These are phyloP conservation scores for Lampris incognitus DNA, from an alignment of 2,113 vertebrate genomes.

Conservation along the genomic window DNA sequence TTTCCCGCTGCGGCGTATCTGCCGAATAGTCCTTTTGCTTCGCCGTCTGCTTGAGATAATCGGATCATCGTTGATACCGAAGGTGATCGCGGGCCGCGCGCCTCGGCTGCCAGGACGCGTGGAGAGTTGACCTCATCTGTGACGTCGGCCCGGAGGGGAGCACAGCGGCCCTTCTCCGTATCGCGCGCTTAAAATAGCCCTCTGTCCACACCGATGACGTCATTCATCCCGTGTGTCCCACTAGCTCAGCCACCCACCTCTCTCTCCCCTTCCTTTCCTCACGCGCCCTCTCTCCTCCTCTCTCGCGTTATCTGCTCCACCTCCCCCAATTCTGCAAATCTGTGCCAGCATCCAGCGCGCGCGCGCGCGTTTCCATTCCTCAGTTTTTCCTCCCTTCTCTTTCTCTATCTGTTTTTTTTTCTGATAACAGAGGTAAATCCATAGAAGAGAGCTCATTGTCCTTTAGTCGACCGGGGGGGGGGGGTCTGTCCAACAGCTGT, in stretches of 20 bases:
- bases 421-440: conserved; percentile 46
- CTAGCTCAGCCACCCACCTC: conserved; percentile 30
- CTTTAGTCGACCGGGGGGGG: conserved; percentile 21
- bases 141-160: conserved; percentile 63
- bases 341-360: neutral
- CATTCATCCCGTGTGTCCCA: conserved; percentile 57
- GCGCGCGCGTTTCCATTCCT: neutral
- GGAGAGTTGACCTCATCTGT: conserved; percentile 70
- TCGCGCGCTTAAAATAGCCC: conserved; percentile 76
- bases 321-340: conserved; percentile 33
- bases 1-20: neutral
- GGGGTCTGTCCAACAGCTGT: neutral
- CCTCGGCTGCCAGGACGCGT: conserved; percentile 41
- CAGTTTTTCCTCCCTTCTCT: neutral
- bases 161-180: conserved; percentile 46
- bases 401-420: conserved; percentile 28
- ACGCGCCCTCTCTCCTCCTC: neutral
- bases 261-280: neutral
- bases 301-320: conserved; percentile 17
- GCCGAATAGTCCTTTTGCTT: conserved; percentile 24
- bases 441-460: conserved; percentile 57
- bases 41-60: conserved; percentile 60
- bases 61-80: conserved; percentile 71
- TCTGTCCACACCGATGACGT: conserved; percentile 59
- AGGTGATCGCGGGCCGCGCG: conserved; percentile 71